Base-by-base conservation (phyloP, 2,113 vertebrate genomes). In the Eolophus roseicapilla region DNA sequence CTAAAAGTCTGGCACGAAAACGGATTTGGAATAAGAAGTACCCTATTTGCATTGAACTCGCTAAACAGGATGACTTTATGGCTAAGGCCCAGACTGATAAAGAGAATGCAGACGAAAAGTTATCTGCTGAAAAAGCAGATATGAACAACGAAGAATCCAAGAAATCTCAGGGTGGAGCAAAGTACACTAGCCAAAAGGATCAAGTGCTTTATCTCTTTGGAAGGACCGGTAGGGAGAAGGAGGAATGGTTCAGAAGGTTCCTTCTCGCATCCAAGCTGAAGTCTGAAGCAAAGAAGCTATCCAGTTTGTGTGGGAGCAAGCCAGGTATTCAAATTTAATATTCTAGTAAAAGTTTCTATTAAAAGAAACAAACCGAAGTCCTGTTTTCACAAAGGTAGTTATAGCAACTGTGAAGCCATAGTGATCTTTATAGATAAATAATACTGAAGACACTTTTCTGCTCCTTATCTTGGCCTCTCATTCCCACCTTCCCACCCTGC, bases 21-120 rank as follows among this genome's bases (percentile, higher is more conserved):
- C 98, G 99, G 41, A 97, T 99, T 71, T 99, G 99, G 99, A 99
- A 99, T 97, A 99, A 99, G 95, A 99, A 99, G 84, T 99, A 99
- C 83, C 99, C 99, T 4, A 99, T 99, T 96, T 99, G 99, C 97
- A 98, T 99, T 27, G 98, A 99, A 93, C 98, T 99, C 29, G 99
- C 98, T 95, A 98, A 96, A 86, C 99, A 99, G 97, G 99, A 99
- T 41, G 98, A 99, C 97, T 99, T 99, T 93, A 99, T 99, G 99
- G 98, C 99, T 29, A 99, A 99, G 91, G 97, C 98, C 57, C 98
- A 99, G 95, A 57, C 93, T 31, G 99, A 99, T 63, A 99, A 97
- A 93, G 97, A 97, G 20, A 88, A 60, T 16, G 35, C 67, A 88
- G 99, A 99, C 81, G 98, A 98, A 59, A 98, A 98, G 82, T 71